Evolutionary conservation across 2,888 invertebrate genomes (phyloP), one percentile per base, ranked within the genome.

Genomic region (Eustalomyia histrio): DNA sequence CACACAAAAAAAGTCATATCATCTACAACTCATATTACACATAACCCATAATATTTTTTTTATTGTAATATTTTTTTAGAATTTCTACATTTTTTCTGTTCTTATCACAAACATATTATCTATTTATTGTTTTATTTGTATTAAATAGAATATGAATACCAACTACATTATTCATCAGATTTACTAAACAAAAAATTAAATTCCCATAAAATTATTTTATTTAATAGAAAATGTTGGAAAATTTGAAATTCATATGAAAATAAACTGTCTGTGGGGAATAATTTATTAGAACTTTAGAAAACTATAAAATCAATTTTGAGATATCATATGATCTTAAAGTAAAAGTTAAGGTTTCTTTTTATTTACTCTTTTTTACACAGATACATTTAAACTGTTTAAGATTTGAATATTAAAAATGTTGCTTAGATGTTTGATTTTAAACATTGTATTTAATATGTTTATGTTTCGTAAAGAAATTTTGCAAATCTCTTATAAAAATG

Each of bases 61-160:
- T 57, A 29, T 43, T 57, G 16, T 2, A 52, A 12, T 39, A 18
- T 18, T 3, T 18, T 50, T 53, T 21, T 47, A 43, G 43, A 12
- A 1, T 35, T 8, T 33, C 3, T 18, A 18, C 9, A 39, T 43
- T 18, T 16, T 18, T 39, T 53, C 21, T 67, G 39, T 7, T 53
- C 69, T 76, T 76, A 76, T 69, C 76, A 50, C 17, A n/a, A 47
- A 21, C 16, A 69, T 58, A 63, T 64, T 64, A 69, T 76, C 69
- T 76, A 35, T 64, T 33, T 68, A 63, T 53, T 74, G 39, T 53
- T 52, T 50, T 39, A n/a, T n/a, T n/a, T 50, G 52, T 35, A 74
- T 65, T 60, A 67, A 74, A 65, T 18, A 43, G 18, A 58, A 65
- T 52, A 63, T 74, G 24, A 39, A 69, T 53, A 68, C 29, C 12